Base-by-base conservation (phyloP, 2,113 vertebrate species). In the Calyptommatus sinebrachiatus region DNA sequence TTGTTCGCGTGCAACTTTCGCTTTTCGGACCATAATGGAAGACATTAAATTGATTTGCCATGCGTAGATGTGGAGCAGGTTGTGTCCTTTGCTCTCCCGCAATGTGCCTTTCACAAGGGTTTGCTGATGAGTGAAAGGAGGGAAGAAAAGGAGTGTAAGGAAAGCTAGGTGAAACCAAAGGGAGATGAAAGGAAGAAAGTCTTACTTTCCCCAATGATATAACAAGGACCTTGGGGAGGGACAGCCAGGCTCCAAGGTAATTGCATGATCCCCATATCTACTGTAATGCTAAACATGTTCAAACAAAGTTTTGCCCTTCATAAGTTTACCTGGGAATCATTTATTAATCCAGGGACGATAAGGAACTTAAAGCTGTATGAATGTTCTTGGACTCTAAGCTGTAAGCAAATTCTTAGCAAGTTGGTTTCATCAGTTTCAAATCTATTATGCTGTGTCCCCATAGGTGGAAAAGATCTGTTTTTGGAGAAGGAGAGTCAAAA, bases 41-140 rank as follows among this genome's bases (percentile, higher is more conserved):
- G 90, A 87, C 91, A 91, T 87, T 91, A 90, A 89, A 92, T 84
- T 92, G 92, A 93, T 90, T 91, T 89, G 86, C 86, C 89, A 89
- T 83, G 88, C 16, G 0, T 89, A 88, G 88, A 88, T 88, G 84
- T 26, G 84, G 85, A 85, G 67, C 0, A 5, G 85, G 67, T 84
- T 89, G 74, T 73, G 90, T 90, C 85, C 91, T 93, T 90, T 82
- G 78, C 80, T 87, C 83, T 88, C 80, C 78, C 50, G 91, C 92
- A 90, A 89, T 84, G 91, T 91, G 88, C 85, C 90, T 93, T 93
- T 90, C 83, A 82, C 73, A 80, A 16, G 78, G 73, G 50, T 11
- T 88, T 81, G 1, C 84, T 85, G 66, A 67, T 75, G 85, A 81
- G 73, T 81, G 70, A 88, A 77, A 65, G 83, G 76, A 72, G 81